These are phyloP conservation scores for Odocoileus virginianus DNA, from an alignment of 2,113 vertebrate species.

Conservation along the genomic window DNA sequence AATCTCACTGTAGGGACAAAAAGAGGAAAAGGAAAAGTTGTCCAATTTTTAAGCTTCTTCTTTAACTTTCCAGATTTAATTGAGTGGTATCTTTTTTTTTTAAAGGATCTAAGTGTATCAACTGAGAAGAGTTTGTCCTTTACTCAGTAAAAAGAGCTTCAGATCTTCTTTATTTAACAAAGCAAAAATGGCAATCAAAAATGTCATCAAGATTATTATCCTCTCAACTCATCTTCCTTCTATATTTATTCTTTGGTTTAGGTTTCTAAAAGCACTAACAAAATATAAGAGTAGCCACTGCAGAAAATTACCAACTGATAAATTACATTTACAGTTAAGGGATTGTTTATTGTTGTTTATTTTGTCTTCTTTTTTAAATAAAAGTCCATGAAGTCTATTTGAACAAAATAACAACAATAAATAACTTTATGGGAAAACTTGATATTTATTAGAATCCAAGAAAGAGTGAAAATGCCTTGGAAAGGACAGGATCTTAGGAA, in stretches of 20 bases:
- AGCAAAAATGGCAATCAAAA: background rate
- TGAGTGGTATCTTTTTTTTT: background rate
- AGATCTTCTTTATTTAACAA: background rate
- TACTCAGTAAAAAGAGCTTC: background rate
- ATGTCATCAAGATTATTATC: background rate
- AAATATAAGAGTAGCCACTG: background rate
- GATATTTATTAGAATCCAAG: background rate
- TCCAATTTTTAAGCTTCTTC: background rate
- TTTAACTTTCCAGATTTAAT: background rate
- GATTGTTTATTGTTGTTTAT: background rate
- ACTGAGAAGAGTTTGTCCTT: background rate
- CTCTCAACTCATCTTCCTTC: background rate
- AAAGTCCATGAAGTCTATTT: slow-evolving; percentile 5
- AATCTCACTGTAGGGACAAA: background rate
- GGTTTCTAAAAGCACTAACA: background rate
- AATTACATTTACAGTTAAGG: background rate
- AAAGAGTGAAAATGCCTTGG: background rate
- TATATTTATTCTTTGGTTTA: background rate
- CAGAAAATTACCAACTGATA: background rate
- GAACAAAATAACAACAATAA: background rate
- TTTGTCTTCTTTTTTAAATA: background rate
- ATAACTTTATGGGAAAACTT: background rate
- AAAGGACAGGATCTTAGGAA: background rate
- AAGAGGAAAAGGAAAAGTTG: background rate
- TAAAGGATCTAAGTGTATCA: background rate